phyloP scores from a whole-genome alignment of 2,797 vertebrate genomes.

The Poliocrania exsul region DNA sequence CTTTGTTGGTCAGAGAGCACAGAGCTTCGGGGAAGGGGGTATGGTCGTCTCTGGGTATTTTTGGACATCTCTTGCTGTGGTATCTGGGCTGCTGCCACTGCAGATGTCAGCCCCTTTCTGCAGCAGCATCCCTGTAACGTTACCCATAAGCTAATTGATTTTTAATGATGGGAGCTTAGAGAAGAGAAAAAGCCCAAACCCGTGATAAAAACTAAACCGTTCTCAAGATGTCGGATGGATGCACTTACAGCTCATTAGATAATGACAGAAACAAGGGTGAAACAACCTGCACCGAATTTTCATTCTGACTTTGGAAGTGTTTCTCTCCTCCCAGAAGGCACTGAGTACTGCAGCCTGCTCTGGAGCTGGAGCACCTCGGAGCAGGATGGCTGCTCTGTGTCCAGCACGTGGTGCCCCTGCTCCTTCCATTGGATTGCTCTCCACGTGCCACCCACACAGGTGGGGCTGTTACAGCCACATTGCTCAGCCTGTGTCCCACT shows the following conservation, averaged over 20 bases:
- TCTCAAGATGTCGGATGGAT: constrained; percentile 17
- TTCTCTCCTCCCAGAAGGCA: background rate
- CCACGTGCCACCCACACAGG: accelerated
- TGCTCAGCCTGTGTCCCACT: background rate
- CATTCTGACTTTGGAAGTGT: background rate
- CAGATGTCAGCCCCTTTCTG: constrained; percentile 19
- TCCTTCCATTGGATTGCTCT: accelerated
- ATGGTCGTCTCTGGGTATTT: background rate
- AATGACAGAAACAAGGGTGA: background rate
- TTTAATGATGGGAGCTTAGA: constrained; percentile 29
- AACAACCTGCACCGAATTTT: background rate
- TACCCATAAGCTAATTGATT: constrained; percentile 48
- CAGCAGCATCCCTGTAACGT: constrained; percentile 11
- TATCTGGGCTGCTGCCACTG: constrained; percentile 4
- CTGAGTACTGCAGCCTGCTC: accelerated
- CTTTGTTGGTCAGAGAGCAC: background rate
- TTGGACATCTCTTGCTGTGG: background rate
- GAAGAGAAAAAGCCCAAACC: background rate
- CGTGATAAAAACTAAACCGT: background rate
- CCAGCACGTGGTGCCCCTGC: accelerated
- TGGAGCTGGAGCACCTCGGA: accelerated
- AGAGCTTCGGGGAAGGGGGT: background rate
- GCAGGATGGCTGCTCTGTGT: accelerated
- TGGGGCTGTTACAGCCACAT: background rate
- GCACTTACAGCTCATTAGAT: constrained; percentile 37